Base-by-base conservation (phyloP, 2,888 invertebrate genomes). In the Junonia oenone region DNA sequence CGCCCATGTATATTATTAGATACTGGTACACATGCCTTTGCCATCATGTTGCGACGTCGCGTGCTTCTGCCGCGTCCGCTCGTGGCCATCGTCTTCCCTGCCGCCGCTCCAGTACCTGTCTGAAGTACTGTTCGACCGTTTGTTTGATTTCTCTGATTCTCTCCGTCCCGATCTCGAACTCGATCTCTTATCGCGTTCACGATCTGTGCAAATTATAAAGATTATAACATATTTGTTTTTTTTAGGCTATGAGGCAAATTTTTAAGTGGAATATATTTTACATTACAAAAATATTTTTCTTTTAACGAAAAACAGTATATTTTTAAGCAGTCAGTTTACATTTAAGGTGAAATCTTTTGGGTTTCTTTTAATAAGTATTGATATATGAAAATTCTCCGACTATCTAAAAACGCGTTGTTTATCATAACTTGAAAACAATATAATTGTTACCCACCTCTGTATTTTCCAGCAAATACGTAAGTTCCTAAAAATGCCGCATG, bases 101-200 rank as follows among this genome's bases (percentile, higher is more conserved):
- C 72, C 67, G 38, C 74, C 75, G 54, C 68, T 81, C 88, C 89
- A 88, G 53, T 90, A 89, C 59, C 83, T 74, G 6, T 88, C 87
- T 0, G 85, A 75, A 13, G 78, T 67, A 67, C 72, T 86, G 67
- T 81, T 83, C 45, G 76, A 73, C 70, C 87, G 78, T 76, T 88
- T 89, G 69, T 73, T 80, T 67, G 76, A 55, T 63, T 87, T 88
- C 26, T 84, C 88, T 3, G 75, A 60, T 63, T 89, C 88, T 66
- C 85, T 76, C 64, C 86, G 76, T 14, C 84, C 82, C 45, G 87
- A 84, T 50, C 86, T 74, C 15, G 88, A 88, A 68, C 78, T 78
- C 50, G 85, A 84, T 66, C 89, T 77, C 64, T 89, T 87, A 61
- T 89, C 86, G 57, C 88, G 83, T 78, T 78, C 86, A 58, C 88